Base-by-base conservation (phyloP, 1,140 invertebrate species). In the Centruroides vittatus region DNA sequence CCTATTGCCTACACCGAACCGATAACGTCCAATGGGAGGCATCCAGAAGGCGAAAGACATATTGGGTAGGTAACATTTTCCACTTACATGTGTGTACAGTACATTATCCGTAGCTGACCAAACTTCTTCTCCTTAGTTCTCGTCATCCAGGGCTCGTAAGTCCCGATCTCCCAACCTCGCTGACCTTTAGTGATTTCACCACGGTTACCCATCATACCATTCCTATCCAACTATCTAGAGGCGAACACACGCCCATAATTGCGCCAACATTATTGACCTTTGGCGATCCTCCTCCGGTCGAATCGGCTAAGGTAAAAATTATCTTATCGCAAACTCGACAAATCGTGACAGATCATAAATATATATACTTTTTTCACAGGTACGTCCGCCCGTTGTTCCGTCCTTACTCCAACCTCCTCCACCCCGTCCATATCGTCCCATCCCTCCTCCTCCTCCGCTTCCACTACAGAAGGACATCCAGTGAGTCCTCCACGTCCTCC, bases 1-100 rank as follows among this genome's bases (percentile, higher is more conserved):
- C 92, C 91, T 1, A 75, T 93, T 47, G 90, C 92, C 9, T 96
- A 94, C 69, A 93, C 90, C 46, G 90, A 93, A 74, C 75, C 72
- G 23, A 68, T 81, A 41, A 41, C 41, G 1, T 41, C 92, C 91
- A 1, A 75, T 93, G 48, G 90, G 91, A 9, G 95, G 93, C 69
- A 93, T 90, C 46, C 89, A 93, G 74, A 75, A 72, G 34, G 68
- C 80, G 51, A 36, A 36, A 53, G 51, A 23, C 51, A 53, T 34
- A 36, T 53, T 8, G 35, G 35, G 51, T 36, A 53, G 5, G 51
- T 53, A 53, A 6, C 5, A 34, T 23, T 23, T 23, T 23, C 23
- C 23, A 23, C 0, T 23, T 23, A 23, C 23, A 23, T 2, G n/a
- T n/a, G n/a, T 53, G 51, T 53, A 36, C 23, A 23, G 23, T 23